Base-by-base conservation (phyloP, 2,888 invertebrate species). In the Drosophila picticornis region DNA sequence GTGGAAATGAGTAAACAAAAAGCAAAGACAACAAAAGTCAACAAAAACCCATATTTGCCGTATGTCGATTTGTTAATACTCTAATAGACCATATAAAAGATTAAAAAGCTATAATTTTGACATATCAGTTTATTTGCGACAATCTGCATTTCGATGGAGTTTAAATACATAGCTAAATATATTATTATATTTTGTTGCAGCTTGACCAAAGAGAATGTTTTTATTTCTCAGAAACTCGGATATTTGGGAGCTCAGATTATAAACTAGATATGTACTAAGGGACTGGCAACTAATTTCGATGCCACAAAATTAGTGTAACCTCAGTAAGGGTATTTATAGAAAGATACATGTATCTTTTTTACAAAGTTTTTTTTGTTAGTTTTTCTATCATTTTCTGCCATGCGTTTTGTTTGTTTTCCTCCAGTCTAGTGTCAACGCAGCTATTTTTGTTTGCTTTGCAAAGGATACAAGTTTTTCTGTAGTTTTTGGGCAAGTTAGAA, bases 361-460 rank as follows among this genome's bases (percentile, higher is more conserved):
- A 6, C 48, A 13, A 51, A 50, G 32, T 25, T 64, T 60, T 80
- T 80, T 75, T 34, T 77, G 72, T 78, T 78, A 53, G 71, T 75
- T 86, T 88, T 81, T 61, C 46, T 50, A 69, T 53, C 60, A 74
- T 78, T 75, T 77, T 51, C n/a, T 57, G 63, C 19, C 31, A 51
- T 61, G 55, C 59, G 59, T 82, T 74, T 63, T 78, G 75, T 77
- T 84, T 84, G 76, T 68, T 65, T 74, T 76, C 46, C 51, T 40
- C 43, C 65, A 65, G 77, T 83, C 74, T 72, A 72, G 69, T 83
- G 78, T 79, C 84, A 80, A 84, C 83, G 81, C 78, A 84, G 72
- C 67, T 60, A 62, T 72, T 72, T 79, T 66, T 76, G 76, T 68
- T 77, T 74, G 80, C 62, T 62, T 73, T 80, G 73, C 72, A 75